phyloP scores from a whole-genome alignment of 2,797 vertebrate genomes.

The Echiichthys vipera region DNA sequence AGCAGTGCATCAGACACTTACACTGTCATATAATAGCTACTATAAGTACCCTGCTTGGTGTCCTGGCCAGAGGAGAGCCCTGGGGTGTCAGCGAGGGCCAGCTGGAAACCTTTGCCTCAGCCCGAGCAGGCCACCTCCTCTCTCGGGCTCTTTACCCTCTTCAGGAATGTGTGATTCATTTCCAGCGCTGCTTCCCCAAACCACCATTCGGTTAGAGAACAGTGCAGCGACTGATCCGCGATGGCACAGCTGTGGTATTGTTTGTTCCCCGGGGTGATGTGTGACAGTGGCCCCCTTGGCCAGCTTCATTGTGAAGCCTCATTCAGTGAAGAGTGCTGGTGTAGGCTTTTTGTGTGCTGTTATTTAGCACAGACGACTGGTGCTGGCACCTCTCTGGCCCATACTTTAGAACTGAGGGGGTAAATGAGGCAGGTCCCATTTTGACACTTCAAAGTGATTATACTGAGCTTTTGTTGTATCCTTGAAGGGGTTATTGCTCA shows the following conservation, averaged over 20 bases:
- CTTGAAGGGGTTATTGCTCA: slow-evolving; percentile 60
- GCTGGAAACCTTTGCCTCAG: slow-evolving; percentile 74
- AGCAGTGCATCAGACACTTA: slow-evolving; percentile 67
- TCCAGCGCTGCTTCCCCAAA: slow-evolving; percentile 76
- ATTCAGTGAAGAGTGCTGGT: slow-evolving; percentile 72
- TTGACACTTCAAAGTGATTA: slow-evolving; percentile 71
- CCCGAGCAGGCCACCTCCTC: slow-evolving; percentile 67
- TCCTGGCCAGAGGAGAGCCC: slow-evolving; percentile 74
- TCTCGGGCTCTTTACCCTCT: slow-evolving; percentile 73
- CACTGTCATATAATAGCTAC: slow-evolving; percentile 72
- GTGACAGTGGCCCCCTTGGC: slow-evolving; percentile 72
- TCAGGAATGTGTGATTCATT: slow-evolving; percentile 86
- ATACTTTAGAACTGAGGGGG: slow-evolving; percentile 57
- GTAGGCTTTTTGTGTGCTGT: slow-evolving; percentile 75
- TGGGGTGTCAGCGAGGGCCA: slow-evolving; percentile 68
- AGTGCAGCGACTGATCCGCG: slow-evolving; percentile 66
- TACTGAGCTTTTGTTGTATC: slow-evolving; percentile 61
- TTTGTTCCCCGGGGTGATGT: slow-evolving; percentile 74
- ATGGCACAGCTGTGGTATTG: slow-evolving; percentile 75
- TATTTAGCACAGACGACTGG: slow-evolving; percentile 67
- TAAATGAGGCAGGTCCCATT: slow-evolving; percentile 72
- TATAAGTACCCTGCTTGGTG: slow-evolving; percentile 71
- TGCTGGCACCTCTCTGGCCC: slow-evolving; percentile 63
- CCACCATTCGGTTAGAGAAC: slow-evolving; percentile 67
- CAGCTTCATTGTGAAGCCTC: slow-evolving; percentile 72